Evolutionary conservation across 2,797 vertebrate genomes (phyloP).

Genomic region (Craterocephalus amniculus): DNA sequence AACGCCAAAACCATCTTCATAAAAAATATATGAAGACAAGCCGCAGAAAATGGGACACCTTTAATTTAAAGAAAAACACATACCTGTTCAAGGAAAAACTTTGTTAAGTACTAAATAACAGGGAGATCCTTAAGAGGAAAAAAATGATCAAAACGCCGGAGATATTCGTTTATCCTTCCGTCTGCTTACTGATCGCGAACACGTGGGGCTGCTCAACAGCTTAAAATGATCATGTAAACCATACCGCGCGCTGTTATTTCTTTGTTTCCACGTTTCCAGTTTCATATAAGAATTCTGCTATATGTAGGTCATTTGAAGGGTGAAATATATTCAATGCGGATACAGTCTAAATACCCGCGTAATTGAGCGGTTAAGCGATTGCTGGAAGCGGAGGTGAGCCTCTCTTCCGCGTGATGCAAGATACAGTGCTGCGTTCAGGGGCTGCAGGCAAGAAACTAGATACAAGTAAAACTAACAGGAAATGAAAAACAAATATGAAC

Average conservation of each 20-base stretch:
- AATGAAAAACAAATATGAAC: too few species aligned
- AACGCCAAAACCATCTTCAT: neutral
- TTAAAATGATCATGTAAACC: rapidly evolving
- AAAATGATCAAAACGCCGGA: too few species aligned
- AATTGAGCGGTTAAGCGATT: neutral
- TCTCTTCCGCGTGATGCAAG: constrained; percentile 23
- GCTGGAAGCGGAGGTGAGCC: neutral
- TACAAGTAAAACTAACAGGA: neutral
- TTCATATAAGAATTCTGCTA: neutral
- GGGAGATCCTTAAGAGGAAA: too few species aligned
- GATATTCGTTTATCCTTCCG: neutral
- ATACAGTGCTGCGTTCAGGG: constrained; percentile 1
- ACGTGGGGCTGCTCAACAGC: constrained; percentile 19
- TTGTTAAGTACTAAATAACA: neutral
- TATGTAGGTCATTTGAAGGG: neutral
- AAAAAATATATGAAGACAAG: neutral
- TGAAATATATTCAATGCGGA: neutral
- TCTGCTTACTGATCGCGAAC: neutral
- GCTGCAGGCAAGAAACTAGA: too few species aligned
- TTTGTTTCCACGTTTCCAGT: rapidly evolving
- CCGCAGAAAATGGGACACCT: neutral
- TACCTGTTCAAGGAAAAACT: neutral
- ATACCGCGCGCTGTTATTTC: neutral
- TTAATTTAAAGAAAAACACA: neutral
- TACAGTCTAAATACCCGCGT: neutral